Evolutionary conservation across 2,797 vertebrate species (phyloP).

Genomic region (Neomorphus geoffroyi): DNA sequence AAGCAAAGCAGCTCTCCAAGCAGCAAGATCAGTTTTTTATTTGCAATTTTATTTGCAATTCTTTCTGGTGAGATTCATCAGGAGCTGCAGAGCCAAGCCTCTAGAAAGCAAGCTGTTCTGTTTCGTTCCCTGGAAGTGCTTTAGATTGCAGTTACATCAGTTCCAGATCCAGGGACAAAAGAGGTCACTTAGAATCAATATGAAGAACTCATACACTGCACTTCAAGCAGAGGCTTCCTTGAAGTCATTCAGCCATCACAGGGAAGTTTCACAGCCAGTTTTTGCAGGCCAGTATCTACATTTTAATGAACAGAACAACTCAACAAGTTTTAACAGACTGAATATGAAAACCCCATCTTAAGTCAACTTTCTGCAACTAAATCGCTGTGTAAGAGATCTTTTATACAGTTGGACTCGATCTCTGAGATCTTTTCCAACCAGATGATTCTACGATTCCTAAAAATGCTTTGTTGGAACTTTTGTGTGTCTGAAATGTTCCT

Average conservation of each 20-base stretch:
- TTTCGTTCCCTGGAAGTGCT: neutral
- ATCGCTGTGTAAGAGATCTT: neutral
- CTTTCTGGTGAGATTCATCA: neutral
- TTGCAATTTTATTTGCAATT: too few relatives aligned
- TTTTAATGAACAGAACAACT: neutral
- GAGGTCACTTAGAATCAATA: neutral
- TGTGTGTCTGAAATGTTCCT: neutral
- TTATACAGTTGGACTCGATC: too few relatives aligned
- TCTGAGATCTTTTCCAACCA: too few relatives aligned
- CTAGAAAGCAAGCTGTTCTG: neutral
- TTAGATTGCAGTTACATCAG: neutral
- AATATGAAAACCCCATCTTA: neutral
- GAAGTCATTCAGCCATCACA: rapidly evolving
- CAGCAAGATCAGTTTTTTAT: too few relatives aligned
- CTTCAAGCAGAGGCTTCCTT: neutral
- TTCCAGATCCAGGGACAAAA: neutral
- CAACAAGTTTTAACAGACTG: neutral
- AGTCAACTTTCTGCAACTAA: neutral
- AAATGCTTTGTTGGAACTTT: neutral
- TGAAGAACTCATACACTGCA: neutral
- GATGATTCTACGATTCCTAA: too few relatives aligned
- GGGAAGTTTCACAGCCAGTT: neutral
- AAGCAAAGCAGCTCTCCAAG: neutral
- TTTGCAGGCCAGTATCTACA: neutral
- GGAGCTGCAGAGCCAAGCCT: neutral